Evolutionary conservation across 2,888 invertebrate species (phyloP).

Genomic region (Heliconius ismenius): DNA sequence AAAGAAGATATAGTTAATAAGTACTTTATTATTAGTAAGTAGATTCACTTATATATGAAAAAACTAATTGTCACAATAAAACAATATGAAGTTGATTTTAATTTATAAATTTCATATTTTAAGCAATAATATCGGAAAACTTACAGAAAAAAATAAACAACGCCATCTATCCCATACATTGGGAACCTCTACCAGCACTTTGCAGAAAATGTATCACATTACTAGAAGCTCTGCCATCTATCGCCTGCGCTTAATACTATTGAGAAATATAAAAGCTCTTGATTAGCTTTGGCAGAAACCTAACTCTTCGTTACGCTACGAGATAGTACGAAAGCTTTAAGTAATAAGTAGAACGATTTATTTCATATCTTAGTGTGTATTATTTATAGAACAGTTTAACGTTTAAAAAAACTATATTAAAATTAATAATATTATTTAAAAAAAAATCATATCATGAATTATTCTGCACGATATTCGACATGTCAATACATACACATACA

Average conservation of each 20-base stretch:
- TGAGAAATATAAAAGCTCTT: constrained; percentile 17
- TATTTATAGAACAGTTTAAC: not conserved
- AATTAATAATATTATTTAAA: not conserved
- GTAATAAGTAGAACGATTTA: not conserved
- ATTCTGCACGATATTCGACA: not conserved
- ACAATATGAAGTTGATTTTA: too few species aligned
- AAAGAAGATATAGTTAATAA: too few species aligned
- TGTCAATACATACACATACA: not conserved
- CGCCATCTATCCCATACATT: constrained; percentile 33
- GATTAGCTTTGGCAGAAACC: constrained; percentile 2
- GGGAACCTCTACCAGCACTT: not conserved
- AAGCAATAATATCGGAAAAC: not conserved
- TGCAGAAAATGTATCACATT: not conserved
- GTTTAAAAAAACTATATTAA: not conserved
- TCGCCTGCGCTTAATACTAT: constrained; percentile 18
- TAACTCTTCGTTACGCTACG: constrained; percentile 32
- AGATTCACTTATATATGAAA: not conserved
- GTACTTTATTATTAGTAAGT: too few species aligned
- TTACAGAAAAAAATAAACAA: not conserved
- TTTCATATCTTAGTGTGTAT: not conserved
- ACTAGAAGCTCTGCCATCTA: constrained; percentile 32
- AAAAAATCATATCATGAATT: not conserved
- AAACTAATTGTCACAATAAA: not conserved
- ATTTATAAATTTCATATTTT: too few species aligned
- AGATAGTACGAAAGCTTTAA: not conserved